Evolutionary conservation across 2,113 vertebrate genomes (phyloP), one percentile per base, ranked within the genome.

Genomic region (Indicator indicator): DNA sequence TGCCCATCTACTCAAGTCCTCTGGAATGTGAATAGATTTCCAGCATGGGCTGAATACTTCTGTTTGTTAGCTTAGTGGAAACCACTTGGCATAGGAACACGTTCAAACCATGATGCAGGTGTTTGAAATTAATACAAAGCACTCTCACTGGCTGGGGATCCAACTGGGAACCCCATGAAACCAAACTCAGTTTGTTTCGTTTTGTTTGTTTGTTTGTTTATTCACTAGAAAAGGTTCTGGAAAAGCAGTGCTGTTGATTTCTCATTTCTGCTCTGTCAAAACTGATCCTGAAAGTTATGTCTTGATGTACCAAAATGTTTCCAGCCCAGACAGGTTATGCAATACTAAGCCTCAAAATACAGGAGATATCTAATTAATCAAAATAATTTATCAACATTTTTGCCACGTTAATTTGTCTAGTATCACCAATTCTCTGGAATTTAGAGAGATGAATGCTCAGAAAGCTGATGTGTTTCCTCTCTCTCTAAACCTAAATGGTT

Each of bases 1-100:
- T 96, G 88, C 92, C 94, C 94, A 93, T 93, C 89, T 91, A 94
- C 93, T 90, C 93, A 95, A 95, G 90, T 90, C 64, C 70, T 92
- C 71, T 92, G 96, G 93, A 96, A 96, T 95, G 93, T 60, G 76
- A 91, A 86, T 81, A 94, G 95, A 95, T 93, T 95, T 96, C 85
- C 95, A 97, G 70, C 86, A 81, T 0, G 1, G 63, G 50, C 70
- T 81, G 83, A 95, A 89, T 84, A 91, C 70, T 91, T 93, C 85
- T 96, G 83, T 93, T 94, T 96, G 86, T 94, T 95, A 95, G 86
- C 90, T 94, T 90, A 95, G 93, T 95, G 83, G 88, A 94, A 95
- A 94, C 92, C 93, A 93, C 86, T 97, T 95, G 90, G 92, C 76
- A 36, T 56, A 83, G 83, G 69, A 86, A 50, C 83, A 90, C 2